Evolutionary conservation across 2,113 vertebrate species (phyloP).

Genomic region (Peromyscus maniculatus): DNA sequence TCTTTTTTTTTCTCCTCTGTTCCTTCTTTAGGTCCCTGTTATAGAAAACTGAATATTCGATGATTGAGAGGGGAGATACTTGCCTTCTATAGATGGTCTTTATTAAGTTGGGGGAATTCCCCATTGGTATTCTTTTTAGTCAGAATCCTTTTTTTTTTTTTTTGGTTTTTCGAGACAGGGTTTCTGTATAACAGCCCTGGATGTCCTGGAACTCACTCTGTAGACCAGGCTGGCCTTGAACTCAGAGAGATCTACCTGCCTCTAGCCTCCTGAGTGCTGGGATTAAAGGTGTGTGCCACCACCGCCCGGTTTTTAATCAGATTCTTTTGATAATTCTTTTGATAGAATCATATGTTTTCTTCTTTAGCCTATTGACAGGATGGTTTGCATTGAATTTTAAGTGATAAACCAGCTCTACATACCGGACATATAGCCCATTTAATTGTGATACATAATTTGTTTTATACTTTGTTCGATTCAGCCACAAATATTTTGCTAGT

Average conservation of each 20-base stretch:
- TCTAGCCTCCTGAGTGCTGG: too few species aligned
- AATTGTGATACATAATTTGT: neutral
- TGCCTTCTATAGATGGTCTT: neutral
- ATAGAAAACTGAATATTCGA: neutral
- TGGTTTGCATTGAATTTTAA: neutral
- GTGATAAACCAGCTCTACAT: neutral
- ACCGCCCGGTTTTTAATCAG: neutral
- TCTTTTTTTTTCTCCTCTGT: neutral
- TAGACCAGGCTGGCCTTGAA: too few species aligned
- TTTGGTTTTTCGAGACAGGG: too few species aligned
- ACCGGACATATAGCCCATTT: neutral
- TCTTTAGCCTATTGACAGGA: neutral
- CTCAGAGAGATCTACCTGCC: too few species aligned
- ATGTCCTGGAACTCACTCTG: too few species aligned
- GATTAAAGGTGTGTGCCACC: too few species aligned
- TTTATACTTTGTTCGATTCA: neutral
- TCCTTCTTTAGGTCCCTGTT: neutral
- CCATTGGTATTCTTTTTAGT: neutral
- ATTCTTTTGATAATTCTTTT: slow-evolving; percentile 27
- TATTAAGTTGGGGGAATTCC: neutral
- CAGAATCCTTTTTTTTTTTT: neutral
- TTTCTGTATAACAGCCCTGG: too few species aligned
- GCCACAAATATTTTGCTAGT: neutral
- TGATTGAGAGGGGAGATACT: neutral
- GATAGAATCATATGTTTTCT: neutral